These are phyloP conservation scores for Gnatocerus cornutus DNA, from an alignment of 2,888 invertebrate species.

Conservation along the genomic window DNA sequence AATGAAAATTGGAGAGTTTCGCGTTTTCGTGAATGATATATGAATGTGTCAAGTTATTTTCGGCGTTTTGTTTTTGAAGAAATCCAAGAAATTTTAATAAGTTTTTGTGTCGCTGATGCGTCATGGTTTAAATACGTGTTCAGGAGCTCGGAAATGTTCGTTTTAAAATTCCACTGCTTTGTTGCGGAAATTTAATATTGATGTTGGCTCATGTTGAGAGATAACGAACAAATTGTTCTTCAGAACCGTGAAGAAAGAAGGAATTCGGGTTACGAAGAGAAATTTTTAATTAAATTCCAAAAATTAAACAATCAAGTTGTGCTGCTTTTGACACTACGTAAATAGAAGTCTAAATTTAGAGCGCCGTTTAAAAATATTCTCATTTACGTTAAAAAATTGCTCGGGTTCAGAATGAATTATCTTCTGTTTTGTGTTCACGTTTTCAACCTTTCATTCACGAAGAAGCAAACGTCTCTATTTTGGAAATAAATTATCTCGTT, in stretches of 20 bases:
- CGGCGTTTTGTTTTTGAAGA: constrained; percentile 29
- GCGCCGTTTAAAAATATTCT: too few species aligned
- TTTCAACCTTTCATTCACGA: too few species aligned
- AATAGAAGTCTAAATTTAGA: too few species aligned
- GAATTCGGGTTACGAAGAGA: too few species aligned
- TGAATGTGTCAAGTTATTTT: constrained; percentile 24
- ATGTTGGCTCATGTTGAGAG: constrained; percentile 5
- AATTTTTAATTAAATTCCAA: too few species aligned
- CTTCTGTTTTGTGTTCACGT: too few species aligned
- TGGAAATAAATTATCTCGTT: neutral
- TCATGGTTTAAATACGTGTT: constrained; percentile 17
- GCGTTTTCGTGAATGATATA: constrained; percentile 15
- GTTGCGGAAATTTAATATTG: constrained; percentile 31
- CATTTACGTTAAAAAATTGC: too few species aligned
- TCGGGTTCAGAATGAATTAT: too few species aligned
- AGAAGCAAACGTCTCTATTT: neutral
- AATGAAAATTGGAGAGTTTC: constrained; percentile 4
- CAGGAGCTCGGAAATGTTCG: constrained; percentile 21
- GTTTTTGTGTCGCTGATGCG: constrained; percentile 19
- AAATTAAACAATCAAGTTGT: too few species aligned
- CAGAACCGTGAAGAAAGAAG: neutral
- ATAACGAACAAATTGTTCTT: constrained; percentile 23
- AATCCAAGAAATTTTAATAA: constrained; percentile 35
- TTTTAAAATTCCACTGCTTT: constrained; percentile 28
- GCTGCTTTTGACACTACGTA: too few species aligned